These are phyloP conservation scores for Orthosia incerta DNA, from an alignment of 2,888 invertebrate genomes.

Conservation along the genomic window DNA sequence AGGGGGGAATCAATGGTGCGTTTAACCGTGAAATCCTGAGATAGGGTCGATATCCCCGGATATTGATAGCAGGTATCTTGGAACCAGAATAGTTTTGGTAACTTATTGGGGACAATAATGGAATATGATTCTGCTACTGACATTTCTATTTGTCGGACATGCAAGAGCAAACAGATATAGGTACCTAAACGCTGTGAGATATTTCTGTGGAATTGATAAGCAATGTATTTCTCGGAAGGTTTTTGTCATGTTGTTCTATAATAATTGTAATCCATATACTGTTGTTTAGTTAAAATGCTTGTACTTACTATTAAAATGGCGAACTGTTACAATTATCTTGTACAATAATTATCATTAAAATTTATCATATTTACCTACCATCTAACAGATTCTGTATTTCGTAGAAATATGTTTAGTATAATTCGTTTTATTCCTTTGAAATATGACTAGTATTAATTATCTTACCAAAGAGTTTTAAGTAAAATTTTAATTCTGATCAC, in stretches of 20 bases:
- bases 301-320: background rate
- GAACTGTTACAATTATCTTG: background rate
- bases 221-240: constrained; percentile 5
- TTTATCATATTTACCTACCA: background rate
- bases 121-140: constrained; percentile 72
- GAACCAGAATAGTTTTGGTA: constrained; percentile 83
- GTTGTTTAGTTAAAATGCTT: no score
- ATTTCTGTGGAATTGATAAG: constrained; percentile 18
- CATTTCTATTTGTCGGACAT: constrained; percentile 61
- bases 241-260: background rate
- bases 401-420: background rate
- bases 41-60: constrained; percentile 85
- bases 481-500: constrained; percentile 40
- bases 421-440: background rate
- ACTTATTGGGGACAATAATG: constrained; percentile 79
- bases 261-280: background rate
- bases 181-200: constrained; percentile 17
- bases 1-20: constrained; percentile 84
- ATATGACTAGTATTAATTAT: constrained; percentile 17
- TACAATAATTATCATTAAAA: background rate
- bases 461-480: constrained; percentile 15
- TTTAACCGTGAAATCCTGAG: constrained; percentile 89
- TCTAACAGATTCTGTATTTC: background rate
- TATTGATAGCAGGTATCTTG: constrained; percentile 88
- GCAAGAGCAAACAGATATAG: constrained; percentile 47